Percentiles rank a stretch among this genome's conserved stretches.
Evolutionary conservation across 1,140 invertebrate species (phyloP).

Genomic region (Eurosta solidaginis): DNA sequence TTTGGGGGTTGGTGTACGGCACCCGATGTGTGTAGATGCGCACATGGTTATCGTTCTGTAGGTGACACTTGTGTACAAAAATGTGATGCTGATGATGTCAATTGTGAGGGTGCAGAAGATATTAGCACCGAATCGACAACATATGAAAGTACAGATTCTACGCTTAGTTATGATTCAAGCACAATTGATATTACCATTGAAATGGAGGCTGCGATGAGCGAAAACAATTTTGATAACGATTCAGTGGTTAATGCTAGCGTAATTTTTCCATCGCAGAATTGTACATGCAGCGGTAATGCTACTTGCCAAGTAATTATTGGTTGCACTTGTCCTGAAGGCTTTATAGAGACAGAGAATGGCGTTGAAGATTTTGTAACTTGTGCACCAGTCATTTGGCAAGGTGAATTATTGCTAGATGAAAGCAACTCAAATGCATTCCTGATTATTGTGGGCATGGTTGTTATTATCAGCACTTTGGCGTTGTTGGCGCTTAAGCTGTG

Average conservation of each 20-base stretch:
- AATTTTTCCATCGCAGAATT: not conserved
- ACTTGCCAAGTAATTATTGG: not conserved
- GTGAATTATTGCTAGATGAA: not conserved
- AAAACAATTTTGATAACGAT: constrained; percentile 39
- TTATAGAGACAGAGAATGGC: constrained; percentile 40
- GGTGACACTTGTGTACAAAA: constrained; percentile 36
- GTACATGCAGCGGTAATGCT: not conserved
- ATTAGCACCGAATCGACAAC: too few species aligned
- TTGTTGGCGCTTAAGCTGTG: not conserved
- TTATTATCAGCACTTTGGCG: not conserved
- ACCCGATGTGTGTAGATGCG: not conserved
- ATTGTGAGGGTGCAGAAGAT: too few species aligned
- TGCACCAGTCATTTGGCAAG: not conserved
- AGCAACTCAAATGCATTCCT: not conserved
- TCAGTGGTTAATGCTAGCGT: not conserved
- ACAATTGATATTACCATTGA: constrained; percentile 40
- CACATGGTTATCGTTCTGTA: not conserved
- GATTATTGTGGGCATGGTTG: not conserved
- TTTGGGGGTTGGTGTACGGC: not conserved
- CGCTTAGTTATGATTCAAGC: too few species aligned
- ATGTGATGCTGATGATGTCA: constrained; percentile 42
- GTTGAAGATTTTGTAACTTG: not conserved
- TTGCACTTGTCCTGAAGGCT: constrained; percentile 37
- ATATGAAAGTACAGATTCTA: too few species aligned
- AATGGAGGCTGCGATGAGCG: constrained; percentile 43